These are phyloP conservation scores for Caenorhabditis macrosperma DNA, from an alignment of 2,888 invertebrate species.

Conservation along the genomic window DNA sequence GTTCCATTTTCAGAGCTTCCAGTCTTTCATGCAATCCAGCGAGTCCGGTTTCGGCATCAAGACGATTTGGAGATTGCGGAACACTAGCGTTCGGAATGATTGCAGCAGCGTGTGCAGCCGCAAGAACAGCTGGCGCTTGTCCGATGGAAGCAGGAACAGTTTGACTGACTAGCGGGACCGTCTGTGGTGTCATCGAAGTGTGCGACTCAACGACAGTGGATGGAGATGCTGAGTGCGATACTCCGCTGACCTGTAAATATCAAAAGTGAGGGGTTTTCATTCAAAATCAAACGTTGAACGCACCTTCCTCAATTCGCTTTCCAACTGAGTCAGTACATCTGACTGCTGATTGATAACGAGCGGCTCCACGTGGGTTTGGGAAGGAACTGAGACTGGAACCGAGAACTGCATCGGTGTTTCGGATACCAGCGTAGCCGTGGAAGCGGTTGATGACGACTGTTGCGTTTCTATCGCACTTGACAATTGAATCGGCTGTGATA, in stretches of 20 bases:
- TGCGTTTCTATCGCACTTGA: neutral
- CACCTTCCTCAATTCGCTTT: slow-evolving; percentile 54
- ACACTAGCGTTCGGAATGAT: slow-evolving; percentile 49
- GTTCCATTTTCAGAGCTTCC: slow-evolving; percentile 51
- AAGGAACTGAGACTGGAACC: neutral
- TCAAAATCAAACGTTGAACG: neutral
- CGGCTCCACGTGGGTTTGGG: neutral
- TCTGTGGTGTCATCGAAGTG: slow-evolving; percentile 48
- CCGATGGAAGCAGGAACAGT: slow-evolving; percentile 37
- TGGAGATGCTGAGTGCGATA: slow-evolving; percentile 55
- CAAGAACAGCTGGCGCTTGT: slow-evolving; percentile 35
- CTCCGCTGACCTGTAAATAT: slow-evolving; percentile 51
- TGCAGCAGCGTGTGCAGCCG: slow-evolving; percentile 19
- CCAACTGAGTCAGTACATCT: slow-evolving; percentile 49
- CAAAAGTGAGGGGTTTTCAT: neutral
- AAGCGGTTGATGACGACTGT: slow-evolving; percentile 26
- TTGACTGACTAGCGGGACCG: slow-evolving; percentile 23
- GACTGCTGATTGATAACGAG: slow-evolving; percentile 21
- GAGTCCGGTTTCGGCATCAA: slow-evolving; percentile 38
- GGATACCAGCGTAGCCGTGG: slow-evolving; percentile 32
- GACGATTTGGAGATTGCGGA: slow-evolving; percentile 46
- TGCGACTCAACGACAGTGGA: slow-evolving; percentile 49
- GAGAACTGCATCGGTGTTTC: neutral
- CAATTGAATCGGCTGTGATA: neutral
- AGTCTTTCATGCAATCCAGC: slow-evolving; percentile 52